Percentiles rank a stretch among this genome's conserved stretches.
Conservation (phyloP, 2,888 invertebrate species). For the Tortricodes alternella region DNA sequence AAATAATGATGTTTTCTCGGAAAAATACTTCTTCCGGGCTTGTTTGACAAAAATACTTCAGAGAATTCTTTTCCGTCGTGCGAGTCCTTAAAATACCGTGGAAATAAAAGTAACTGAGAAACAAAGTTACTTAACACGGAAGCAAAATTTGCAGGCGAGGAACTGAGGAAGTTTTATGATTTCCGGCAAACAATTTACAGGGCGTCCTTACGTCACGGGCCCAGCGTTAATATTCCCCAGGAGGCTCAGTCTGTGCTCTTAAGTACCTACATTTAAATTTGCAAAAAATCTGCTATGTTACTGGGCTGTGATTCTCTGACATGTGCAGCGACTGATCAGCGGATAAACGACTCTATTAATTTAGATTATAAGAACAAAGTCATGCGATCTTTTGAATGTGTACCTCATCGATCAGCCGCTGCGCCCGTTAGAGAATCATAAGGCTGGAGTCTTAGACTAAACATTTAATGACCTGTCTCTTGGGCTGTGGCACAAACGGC, state of each 20-base stretch:
- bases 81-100: conserved; percentile 11
- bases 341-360: too few relatives aligned
- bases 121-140: conserved; percentile 26
- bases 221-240: background rate
- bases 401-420: too few relatives aligned
- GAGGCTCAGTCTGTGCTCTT: background rate
- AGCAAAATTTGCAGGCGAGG: conserved; percentile 16
- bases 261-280: background rate
- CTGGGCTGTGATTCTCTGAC: too few relatives aligned
- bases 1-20: conserved; percentile 11
- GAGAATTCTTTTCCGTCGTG: conserved; percentile 17
- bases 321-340: too few relatives aligned
- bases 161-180: conserved; percentile 25
- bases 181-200: conserved; percentile 25
- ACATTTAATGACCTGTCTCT: too few relatives aligned
- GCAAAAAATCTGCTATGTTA: too few relatives aligned
- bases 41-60: conserved; percentile 3
- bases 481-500: too few relatives aligned
- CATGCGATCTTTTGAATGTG: too few relatives aligned
- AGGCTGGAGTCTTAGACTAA: too few relatives aligned
- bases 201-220: background rate
- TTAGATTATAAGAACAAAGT: too few relatives aligned
- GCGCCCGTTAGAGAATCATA: too few relatives aligned
- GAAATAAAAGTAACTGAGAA: conserved; percentile 24
- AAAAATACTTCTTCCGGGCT: background rate